Base-by-base conservation (phyloP, 2,888 invertebrate species). In the Abrostola tripartita region DNA sequence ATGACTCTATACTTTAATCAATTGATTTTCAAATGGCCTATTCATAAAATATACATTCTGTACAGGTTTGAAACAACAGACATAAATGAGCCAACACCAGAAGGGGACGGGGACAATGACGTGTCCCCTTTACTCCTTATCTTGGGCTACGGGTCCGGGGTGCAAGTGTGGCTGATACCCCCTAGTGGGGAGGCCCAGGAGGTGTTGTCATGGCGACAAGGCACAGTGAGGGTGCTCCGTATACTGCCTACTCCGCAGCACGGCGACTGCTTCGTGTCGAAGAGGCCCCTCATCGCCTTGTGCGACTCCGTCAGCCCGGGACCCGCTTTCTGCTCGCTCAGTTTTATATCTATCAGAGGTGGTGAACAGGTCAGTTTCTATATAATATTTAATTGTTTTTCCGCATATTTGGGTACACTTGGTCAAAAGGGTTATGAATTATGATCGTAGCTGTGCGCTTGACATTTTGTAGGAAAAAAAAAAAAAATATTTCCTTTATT, bases 111-210 rank as follows among this genome's bases (percentile, higher is more conserved):
- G 83, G 96, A 97, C 80, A 93, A 94, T 68, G 97, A 97, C 79
- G 96, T 97, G 64, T 96, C 97, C 40, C 98, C 99, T 0, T 93
- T 99, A 53, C 95, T 99, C 36, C 95, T 99, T 14, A 96, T 98
- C 50, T 94, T 99, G 64, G 99, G 94, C 56, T 94, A 94, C 67
- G 94, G 94, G 36, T 87, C 94, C 0, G 94, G 89, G 38, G 92
- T 93, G 36, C 91, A 98, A 96, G 97, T 98, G 51, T 98, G 98
- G 98, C 95, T 97, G 59, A 96, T 98, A 69, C 96, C 97, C 12
- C 97, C 97, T 8, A 97, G 96, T 80, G 99, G 99, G 35, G 99
- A 99, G 88, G 99, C 99, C 1, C 97, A 97, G 68, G 99, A 99
- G 92, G 97, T 99, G 37, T 92, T 99, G 66, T 99, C 99, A 5